phyloP scores from a whole-genome alignment of 2,888 invertebrate species.

The Adineta ricciae region DNA sequence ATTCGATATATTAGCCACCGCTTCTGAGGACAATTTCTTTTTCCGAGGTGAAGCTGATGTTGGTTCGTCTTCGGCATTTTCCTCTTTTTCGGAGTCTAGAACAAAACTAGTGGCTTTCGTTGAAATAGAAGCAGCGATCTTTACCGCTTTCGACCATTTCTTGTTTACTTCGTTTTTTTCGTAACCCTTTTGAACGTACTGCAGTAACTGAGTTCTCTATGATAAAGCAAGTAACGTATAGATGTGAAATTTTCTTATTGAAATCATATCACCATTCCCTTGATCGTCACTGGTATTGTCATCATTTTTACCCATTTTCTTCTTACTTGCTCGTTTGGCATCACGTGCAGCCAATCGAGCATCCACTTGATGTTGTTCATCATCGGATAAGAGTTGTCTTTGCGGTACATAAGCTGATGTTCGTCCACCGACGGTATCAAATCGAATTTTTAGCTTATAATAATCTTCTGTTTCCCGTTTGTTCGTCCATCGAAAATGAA shows the following conservation, averaged over 20 bases:
- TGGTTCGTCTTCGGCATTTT: not conserved
- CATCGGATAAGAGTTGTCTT: not conserved
- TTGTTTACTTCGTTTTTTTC: not conserved
- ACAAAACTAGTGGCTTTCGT: not conserved
- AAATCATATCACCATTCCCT: not conserved
- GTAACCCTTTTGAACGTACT: not conserved
- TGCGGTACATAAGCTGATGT: constrained; percentile 6
- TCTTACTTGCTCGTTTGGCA: not conserved
- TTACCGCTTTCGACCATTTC: not conserved
- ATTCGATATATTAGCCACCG: not conserved
- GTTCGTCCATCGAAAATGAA: constrained; percentile 21
- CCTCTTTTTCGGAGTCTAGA: not conserved
- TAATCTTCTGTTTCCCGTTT: not conserved
- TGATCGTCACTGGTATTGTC: not conserved
- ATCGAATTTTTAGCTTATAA: not conserved
- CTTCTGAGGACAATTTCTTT: not conserved
- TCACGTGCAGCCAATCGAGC: not conserved
- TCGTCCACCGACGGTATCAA: constrained; percentile 14
- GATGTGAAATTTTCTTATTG: not conserved
- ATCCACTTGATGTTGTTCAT: not conserved
- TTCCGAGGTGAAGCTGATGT: not conserved
- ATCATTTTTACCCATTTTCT: not conserved
- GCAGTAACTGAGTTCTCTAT: not conserved
- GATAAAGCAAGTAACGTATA: too few species aligned
- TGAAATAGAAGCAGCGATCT: not conserved